Evolutionary conservation across 2,113 vertebrate genomes (phyloP), one percentile per base, ranked within the genome.

Genomic region (Oplegnathus fasciatus): DNA sequence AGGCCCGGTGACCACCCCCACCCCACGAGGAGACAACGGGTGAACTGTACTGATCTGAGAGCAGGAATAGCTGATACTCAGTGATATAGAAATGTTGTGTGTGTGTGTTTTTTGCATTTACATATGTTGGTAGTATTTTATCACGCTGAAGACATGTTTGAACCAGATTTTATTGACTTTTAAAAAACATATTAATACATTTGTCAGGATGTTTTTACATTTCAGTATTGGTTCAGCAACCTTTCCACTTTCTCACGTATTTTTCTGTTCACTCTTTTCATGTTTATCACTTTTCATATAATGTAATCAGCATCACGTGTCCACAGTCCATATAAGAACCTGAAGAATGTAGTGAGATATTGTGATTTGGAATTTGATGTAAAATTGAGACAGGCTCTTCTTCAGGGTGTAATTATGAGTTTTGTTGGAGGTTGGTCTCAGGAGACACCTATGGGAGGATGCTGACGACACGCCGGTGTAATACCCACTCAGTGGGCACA

Each of bases 1-100:
- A n/a, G n/a, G n/a, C n/a, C n/a, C n/a, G n/a, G n/a, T n/a, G n/a
- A 18, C 46, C 4, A 1, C 46, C 52, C 24, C 26, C 78, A 48
- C 24, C 54, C 0, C 7, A 78, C 62, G 93, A 67, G 94, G 94
- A 85, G 95, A 95, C 86, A 87, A 0, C 2, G 0, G 57, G 3
- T 94, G 77, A 90, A 58, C 34, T 66, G 40, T 1, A 2, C 20
- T 28, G 28, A 62, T 67, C 26, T 30, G 9, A 67, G 48, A 44
- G 11, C 5, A 76, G 66, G 9, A 24, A 50, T 0, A 24, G 62
- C 58, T 28, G 64, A 32, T 22, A 15, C 6, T 42, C 6, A 11
- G 7, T 48, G 28, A 62, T 0, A 20, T 17, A 11, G 5, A 60
- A 73, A 86, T n/a, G 6, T 5, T 58, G 0, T 57, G 60, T 50